Evolutionary conservation across 2,888 invertebrate genomes (phyloP), one percentile per base, ranked within the genome.

Genomic region (Zhengitettix transpicula): DNA sequence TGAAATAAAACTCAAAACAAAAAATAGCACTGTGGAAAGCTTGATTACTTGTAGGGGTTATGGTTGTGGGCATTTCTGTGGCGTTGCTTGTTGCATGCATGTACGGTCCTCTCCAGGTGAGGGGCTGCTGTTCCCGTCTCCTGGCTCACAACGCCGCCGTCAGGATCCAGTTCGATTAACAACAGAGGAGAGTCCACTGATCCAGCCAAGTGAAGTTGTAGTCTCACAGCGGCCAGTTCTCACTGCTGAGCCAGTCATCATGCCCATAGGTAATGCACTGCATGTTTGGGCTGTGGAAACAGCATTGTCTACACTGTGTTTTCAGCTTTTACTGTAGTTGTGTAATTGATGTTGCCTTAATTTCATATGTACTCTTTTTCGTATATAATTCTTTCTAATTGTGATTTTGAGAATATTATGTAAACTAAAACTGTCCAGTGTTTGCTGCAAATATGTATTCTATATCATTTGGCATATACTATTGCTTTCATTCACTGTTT

Each of bases 241-340:
- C 68, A 81, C 83, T 59, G 87, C 89, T 17, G 84, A 88, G 71
- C 83, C 87, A 64, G 85, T 87, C 69, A 76, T 87, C 68, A 87
- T 88, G 63, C 85, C 87, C 65, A 78, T 85, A 73, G 85, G 85
- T 85, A 78, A 28, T 28, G 28, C 70, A 55, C 55, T 40, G 12
- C 11, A 52, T 47, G 47, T 28, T 28, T 28, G 28, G 28, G 28
- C 28, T 28, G 28, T 28, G 28, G 28, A 28, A 28, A 28, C 28
- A 28, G 28, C 28, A 28, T 28, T 28, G 28, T 28, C 28, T 28
- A 7, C 28, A 28, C 28, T 28, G 28, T 28, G 28, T 28, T 28
- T 28, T 28, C 28, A 28, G 28, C 28, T 28, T 28, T 28, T 28
- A 28, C 28, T 28, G 28, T 28, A 28, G 28, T 28, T 28, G 7